phyloP scores from a whole-genome alignment of 2,113 vertebrate genomes.

The Vulpes ferrilata region DNA sequence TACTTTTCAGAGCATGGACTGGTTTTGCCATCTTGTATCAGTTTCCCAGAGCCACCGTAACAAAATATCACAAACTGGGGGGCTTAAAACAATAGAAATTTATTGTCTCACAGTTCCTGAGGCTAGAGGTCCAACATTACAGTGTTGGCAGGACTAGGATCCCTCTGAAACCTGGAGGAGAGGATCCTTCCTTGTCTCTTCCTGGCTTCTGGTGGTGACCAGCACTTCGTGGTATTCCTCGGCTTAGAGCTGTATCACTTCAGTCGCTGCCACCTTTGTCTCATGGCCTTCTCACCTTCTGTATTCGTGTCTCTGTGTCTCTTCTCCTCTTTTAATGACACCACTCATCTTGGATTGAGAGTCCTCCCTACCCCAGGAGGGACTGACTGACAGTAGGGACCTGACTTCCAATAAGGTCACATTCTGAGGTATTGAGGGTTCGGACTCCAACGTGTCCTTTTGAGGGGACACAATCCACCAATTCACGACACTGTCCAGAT shows the following conservation, averaged over 20 bases:
- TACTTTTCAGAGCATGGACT: not conserved
- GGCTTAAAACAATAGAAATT: not conserved
- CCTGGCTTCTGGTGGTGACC: not conserved
- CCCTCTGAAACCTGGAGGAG: not conserved
- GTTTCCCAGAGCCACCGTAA: not conserved
- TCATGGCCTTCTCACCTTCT: not conserved
- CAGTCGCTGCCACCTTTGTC: not conserved
- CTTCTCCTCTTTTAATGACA: not conserved
- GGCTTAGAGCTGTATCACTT: not conserved
- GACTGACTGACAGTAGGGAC: not conserved
- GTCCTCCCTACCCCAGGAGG: not conserved
- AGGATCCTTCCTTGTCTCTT: not conserved
- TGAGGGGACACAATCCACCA: not conserved
- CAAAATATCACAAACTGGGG: not conserved
- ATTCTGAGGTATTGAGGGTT: not conserved
- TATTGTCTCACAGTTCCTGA: not conserved
- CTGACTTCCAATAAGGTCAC: constrained; percentile 38
- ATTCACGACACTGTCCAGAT: not conserved
- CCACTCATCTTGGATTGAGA: not conserved
- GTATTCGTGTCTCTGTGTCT: not conserved
- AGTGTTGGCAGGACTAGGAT: not conserved
- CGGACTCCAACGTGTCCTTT: not conserved
- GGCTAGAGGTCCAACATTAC: not conserved
- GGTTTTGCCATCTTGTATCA: constrained; percentile 3
- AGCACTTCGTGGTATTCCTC: not conserved